Evolutionary conservation across 1,140 invertebrate species (phyloP), one percentile per base, ranked within the genome.

Genomic region (Anagrus nilaparvatae): DNA sequence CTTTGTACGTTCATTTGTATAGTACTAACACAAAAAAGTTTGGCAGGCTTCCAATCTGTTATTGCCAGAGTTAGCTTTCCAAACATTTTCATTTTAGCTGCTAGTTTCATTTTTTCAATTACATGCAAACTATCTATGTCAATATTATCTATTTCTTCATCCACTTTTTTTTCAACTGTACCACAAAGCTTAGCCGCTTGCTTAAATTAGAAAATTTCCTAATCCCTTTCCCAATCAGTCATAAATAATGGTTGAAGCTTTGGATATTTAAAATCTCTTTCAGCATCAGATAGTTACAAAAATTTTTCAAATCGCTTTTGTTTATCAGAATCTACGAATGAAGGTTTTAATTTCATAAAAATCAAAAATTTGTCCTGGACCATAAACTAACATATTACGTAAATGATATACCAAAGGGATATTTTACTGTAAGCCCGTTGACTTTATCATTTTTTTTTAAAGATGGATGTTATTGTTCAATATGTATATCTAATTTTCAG

Each of bases 21-120:
- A n/a, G n/a, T n/a, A n/a, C 93, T 70, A 56, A 90, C 90, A 57
- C 89, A 97, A 1, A 99, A 67, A 12, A 95, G 55, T 38, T 78
- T 71, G 38, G 81, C 76, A 2, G 96, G 96, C 52, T 84, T 76
- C 96, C 96, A 99, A 41, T 79, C 72, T 6, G 57, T 60, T n/a
- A 67, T 71, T 16, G 63, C 68, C 32, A 84, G 70, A 0, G 91
- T 96, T 40, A 90, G 62, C 48, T 76, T 73, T 0, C 91, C 91
- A 68, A 83, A 94, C 67, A 86, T 79, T 51, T 87, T 88, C 59
- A 78, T 74, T 49, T 76, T 75, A 0, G 83, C 90, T 5, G 88
- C 89, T 34, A 74, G 68, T 19, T 70, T 63, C 59, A 75, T 69
- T 21, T 75, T 70, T 8, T 70, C 53, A 1, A 71, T 70, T 5